phyloP scores from a whole-genome alignment of 2,797 vertebrate species.

The Uromys caudimaculatus region DNA sequence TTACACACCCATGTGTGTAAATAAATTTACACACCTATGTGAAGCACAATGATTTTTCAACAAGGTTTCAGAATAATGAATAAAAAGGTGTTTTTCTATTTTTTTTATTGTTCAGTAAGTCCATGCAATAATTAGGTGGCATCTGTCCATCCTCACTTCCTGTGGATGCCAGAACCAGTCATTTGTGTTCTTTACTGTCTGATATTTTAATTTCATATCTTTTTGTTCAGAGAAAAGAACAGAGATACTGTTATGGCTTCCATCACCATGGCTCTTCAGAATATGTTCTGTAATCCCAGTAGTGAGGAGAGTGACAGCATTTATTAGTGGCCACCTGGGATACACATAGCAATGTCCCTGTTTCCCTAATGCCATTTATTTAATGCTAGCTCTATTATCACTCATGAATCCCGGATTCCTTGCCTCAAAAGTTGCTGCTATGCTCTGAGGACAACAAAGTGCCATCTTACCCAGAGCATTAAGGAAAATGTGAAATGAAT shows the following conservation, averaged over 20 bases:
- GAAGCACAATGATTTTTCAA: neutral
- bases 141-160: neutral
- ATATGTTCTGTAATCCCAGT: neutral
- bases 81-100: neutral
- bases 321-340: neutral
- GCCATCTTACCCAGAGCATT: neutral
- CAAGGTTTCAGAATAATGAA: neutral
- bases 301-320: neutral
- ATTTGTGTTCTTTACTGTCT: neutral
- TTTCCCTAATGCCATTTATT: slow-evolving; percentile 11
- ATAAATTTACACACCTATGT: neutral
- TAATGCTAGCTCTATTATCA: neutral
- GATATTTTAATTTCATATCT: neutral
- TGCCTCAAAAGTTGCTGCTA: neutral
- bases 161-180: neutral
- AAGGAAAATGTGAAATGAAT: slow-evolving; percentile 1
- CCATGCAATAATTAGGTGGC: neutral
- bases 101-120: neutral
- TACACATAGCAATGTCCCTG: neutral
- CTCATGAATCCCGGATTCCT: neutral
- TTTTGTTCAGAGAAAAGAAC: neutral
- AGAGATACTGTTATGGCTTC: neutral
- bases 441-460: neutral
- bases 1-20: too few species aligned
- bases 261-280: neutral